Evolutionary conservation across 2,797 vertebrate species (phyloP).

Genomic region (Eulemur rubriventer): DNA sequence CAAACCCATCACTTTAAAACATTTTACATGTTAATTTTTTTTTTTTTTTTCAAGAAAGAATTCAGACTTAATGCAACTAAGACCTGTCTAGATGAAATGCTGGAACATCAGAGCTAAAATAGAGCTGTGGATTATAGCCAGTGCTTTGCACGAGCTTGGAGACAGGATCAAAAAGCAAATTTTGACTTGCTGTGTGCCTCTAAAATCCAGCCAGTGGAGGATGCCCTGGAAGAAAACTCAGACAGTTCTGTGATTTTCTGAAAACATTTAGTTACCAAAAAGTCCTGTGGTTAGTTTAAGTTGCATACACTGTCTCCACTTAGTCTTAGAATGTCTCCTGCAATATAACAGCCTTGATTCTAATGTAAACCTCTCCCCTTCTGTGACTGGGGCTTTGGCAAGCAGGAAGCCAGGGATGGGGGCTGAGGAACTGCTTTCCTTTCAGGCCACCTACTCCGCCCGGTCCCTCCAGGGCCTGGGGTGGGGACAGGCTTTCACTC

Average conservation of each 20-base stretch:
- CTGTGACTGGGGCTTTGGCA: neutral
- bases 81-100: neutral
- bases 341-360: neutral
- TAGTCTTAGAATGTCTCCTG: neutral
- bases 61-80: neutral
- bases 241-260: neutral
- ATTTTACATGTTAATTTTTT: neutral
- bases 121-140: neutral
- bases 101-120: neutral
- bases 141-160: accelerated
- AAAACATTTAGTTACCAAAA: neutral
- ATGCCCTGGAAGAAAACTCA: accelerated
- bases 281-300: neutral
- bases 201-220: neutral
- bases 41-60: neutral
- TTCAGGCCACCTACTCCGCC: neutral
- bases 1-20: neutral
- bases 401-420: neutral
- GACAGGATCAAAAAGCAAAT: neutral
- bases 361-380: neutral
- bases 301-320: neutral
- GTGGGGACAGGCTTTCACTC: neutral
- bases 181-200: neutral
- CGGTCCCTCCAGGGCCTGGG: accelerated
- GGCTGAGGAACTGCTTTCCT: neutral